Percentiles rank a stretch among this genome's conserved stretches.
Conservation (phyloP, 2,888 invertebrate species). For the Malachius bipustulatus region DNA sequence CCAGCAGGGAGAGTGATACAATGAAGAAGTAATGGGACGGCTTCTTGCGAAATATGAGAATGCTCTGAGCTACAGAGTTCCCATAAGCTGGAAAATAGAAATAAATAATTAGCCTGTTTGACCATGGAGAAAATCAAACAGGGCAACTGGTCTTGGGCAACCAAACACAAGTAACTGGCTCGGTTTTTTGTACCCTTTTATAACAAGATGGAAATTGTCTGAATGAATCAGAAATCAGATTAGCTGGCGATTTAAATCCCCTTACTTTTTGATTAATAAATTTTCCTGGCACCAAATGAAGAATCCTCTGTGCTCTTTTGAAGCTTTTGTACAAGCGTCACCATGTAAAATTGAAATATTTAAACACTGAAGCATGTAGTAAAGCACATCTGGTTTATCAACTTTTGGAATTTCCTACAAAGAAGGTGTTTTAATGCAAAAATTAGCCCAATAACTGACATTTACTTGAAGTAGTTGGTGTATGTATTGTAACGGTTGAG, state of each 20-base stretch:
- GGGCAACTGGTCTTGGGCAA: too few species aligned
- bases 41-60: conserved; percentile 87
- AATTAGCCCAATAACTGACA: background rate
- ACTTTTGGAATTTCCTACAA: conserved; percentile 64
- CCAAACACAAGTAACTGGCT: too few species aligned
- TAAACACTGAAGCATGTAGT: conserved; percentile 83
- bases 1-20: conserved; percentile 90
- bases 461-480: conserved; percentile 74
- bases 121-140: too few species aligned
- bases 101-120: too few species aligned
- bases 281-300: conserved; percentile 96
- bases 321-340: conserved; percentile 77
- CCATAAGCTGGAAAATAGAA: conserved; percentile 62
- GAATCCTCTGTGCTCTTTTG: conserved; percentile 82
- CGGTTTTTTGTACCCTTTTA: too few species aligned
- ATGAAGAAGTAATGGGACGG: conserved; percentile 86
- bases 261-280: conserved; percentile 82
- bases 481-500: conserved; percentile 86
- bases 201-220: too few species aligned
- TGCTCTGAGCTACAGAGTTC: conserved; percentile 81
- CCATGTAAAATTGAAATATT: conserved; percentile 87
- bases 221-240: too few species aligned
- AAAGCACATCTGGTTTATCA: conserved; percentile 83
- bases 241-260: too few species aligned
- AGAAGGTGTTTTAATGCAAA: conserved; percentile 9